Conservation (phyloP, 2,888 invertebrate species). For the Nephrotoma guestfalica region DNA sequence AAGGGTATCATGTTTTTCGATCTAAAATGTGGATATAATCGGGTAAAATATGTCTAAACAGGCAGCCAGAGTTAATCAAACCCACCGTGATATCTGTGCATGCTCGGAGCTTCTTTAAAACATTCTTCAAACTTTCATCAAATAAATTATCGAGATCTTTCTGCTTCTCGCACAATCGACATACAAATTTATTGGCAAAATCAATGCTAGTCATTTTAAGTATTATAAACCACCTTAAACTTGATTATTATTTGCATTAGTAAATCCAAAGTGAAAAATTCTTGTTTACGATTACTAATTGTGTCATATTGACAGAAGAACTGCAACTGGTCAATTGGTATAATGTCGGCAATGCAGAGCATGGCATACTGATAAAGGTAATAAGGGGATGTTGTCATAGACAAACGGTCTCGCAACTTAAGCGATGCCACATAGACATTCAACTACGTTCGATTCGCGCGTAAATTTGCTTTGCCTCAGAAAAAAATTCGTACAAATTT, state of each 20-base stretch:
- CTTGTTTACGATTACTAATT: background rate
- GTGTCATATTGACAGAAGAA: background rate
- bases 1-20: slow-evolving; percentile 13
- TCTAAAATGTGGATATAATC: slow-evolving; percentile 10
- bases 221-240: background rate
- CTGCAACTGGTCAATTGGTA: too few relatives aligned
- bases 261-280: background rate
- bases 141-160: slow-evolving; percentile 9
- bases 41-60: background rate
- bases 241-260: background rate
- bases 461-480: too few relatives aligned
- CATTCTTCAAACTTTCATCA: slow-evolving; percentile 4
- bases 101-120: slow-evolving; percentile 9
- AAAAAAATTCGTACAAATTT: too few relatives aligned
- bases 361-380: too few relatives aligned
- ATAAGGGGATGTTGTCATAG: too few relatives aligned
- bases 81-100: slow-evolving; percentile 11
- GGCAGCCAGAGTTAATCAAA: background rate
- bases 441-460: too few relatives aligned
- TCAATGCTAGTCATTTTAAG: background rate
- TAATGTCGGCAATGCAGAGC: too few relatives aligned
- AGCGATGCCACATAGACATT: too few relatives aligned
- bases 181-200: background rate
- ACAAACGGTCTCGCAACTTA: too few relatives aligned
- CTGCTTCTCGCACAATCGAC: slow-evolving; percentile 10